A percentile compares a stretch with the other conserved stretches of the same genome.
Evolutionary conservation across 2,888 invertebrate genomes (phyloP).

Genomic region (Drosophila histrio): DNA sequence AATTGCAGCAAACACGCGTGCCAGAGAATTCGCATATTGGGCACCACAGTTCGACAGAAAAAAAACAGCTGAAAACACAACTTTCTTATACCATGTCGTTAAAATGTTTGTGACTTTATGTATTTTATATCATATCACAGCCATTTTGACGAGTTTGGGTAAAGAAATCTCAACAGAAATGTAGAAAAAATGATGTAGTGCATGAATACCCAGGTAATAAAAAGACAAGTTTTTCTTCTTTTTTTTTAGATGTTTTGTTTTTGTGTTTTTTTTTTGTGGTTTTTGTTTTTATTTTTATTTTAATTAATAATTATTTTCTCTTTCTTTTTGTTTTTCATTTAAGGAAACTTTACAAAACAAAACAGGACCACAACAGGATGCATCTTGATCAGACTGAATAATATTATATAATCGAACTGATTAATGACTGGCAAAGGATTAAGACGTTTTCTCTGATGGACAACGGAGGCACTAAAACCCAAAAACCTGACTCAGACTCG

Average conservation of each 20-base stretch:
- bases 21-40: too few species aligned
- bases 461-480: constrained; percentile 77
- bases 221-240: constrained; percentile 25
- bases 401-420: constrained; percentile 63
- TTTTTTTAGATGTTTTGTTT: constrained; percentile 70
- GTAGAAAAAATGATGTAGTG: too few species aligned
- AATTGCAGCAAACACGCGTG: constrained; percentile 31
- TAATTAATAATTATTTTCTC: constrained; percentile 71
- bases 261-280: constrained; percentile 51
- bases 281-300: constrained; percentile 69
- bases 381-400: constrained; percentile 67
- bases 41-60: too few species aligned
- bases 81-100: constrained; percentile 83
- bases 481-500: constrained; percentile 62
- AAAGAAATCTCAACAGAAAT: constrained; percentile 79
- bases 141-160: constrained; percentile 85
- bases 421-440: constrained; percentile 62
- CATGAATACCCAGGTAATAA: background rate
- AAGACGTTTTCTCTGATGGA: constrained; percentile 66
- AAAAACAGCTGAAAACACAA: too few species aligned
- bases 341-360: constrained; percentile 82
- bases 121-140: constrained; percentile 83
- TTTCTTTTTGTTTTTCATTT: constrained; percentile 65
- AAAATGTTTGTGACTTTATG: constrained; percentile 83
- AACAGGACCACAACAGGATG: constrained; percentile 78